phyloP scores from a whole-genome alignment of 1,140 invertebrate species.

The Euura saliciscinereae region DNA sequence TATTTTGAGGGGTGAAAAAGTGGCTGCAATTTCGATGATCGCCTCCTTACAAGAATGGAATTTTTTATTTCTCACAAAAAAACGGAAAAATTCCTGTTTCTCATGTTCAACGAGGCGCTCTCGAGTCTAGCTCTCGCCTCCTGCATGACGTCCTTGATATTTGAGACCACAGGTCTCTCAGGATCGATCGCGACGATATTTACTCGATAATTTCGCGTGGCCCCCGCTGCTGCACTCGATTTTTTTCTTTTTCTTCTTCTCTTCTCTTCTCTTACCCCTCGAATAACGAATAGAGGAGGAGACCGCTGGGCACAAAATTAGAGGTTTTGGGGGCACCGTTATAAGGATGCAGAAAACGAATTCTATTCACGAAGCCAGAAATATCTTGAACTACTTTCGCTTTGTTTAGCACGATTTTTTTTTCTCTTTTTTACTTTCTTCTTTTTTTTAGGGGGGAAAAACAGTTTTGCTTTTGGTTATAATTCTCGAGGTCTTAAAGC shows the following conservation, averaged over 20 bases:
- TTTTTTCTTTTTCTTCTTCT: not conserved
- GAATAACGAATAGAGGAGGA: not conserved
- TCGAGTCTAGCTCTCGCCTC: not conserved
- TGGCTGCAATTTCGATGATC: not conserved
- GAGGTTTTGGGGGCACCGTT: not conserved
- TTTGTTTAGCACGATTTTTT: not conserved
- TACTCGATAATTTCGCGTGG: not conserved
- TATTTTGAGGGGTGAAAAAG: not conserved
- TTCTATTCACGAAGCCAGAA: no score
- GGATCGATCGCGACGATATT: slow-evolving; percentile 1
- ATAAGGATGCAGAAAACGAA: no score
- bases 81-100: not conserved
- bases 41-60: not conserved
- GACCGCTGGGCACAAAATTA: not conserved
- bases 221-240: not conserved
- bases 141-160: slow-evolving; percentile 1
- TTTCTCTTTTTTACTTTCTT: not conserved
- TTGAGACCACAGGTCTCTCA: not conserved
- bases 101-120: not conserved
- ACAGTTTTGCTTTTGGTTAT: not conserved
- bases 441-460: not conserved
- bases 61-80: not conserved
- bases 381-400: no score
- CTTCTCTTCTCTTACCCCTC: not conserved
- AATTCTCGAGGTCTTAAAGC: slow-evolving; percentile 1